Evolutionary conservation across 2,888 invertebrate genomes (phyloP), one percentile per base, ranked within the genome.

Genomic region (Synergus umbraculus): DNA sequence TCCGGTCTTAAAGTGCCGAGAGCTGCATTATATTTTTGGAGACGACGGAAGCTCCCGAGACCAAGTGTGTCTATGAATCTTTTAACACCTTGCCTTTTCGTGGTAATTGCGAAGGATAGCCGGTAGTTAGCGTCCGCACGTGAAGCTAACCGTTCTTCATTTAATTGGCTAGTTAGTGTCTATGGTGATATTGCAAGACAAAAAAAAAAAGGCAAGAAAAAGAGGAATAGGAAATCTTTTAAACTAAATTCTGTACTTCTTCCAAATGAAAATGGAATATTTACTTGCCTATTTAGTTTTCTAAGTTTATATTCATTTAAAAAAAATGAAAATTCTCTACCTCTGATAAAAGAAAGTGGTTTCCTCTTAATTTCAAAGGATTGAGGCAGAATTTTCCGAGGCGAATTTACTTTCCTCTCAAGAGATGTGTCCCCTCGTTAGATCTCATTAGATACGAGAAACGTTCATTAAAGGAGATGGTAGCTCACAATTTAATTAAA

Each of bases 71-170:
- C 85, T 86, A 85, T 88, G 89, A 88, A 88, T 88, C 88, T 89
- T 88, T 89, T 88, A 88, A 83, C 89, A 79, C 81, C 84, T 83
- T 78, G 83, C 83, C 82, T 85, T 88, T 88, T 87, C 88, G 83
- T 81, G 83, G 89, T 88, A 88, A 88, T 89, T 88, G 87, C 88
- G 84, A 83, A 86, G 84, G 85, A 82, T 85, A 82, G 85, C 83
- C 83, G 85, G 84, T 85, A 85, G 88, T 85, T 88, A 85, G 84
- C 84, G 85, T 85, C 84, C 44, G 12, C 73, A 81, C 85, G 83
- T 83, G 84, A 82, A 84, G 82, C 82, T 82, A 79, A 69, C 78
- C 80, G 82, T 83, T 86, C 83, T 77, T 81, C 83, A 78, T 86
- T 87, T 87, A 88, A 87, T 87, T 88, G 87, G 87, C 85, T 85